Base-by-base conservation (phyloP, 2,888 invertebrate species). In the Leptopilina myrica region DNA sequence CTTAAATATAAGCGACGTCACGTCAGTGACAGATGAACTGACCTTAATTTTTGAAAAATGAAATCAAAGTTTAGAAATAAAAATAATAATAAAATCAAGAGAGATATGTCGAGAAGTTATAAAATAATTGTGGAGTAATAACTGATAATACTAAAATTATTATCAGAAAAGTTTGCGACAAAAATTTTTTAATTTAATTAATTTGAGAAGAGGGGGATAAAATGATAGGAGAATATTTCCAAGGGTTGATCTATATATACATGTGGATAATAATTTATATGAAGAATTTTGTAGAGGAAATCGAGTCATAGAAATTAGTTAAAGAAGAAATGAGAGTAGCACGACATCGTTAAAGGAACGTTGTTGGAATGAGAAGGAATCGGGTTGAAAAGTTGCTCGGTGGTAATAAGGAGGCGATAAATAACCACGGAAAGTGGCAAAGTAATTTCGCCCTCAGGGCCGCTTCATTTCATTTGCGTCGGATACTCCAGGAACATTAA, bases 321-420 rank as follows among this genome's bases (percentile, higher is more conserved):
- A 40, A 43, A n/a, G 11, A 64, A 26, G 14, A 67, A 59, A 59
- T n/a, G 62, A 64, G 12, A 69, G 26, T 64, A 76, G 77, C 81
- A 80, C 78, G 78, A 81, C 75, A 76, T 77, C 79, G 84, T 86
- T 84, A 84, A 85, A 83, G 65, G 81, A 8, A 66, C 76, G 78
- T 64, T 77, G 69, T 64, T 76, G 62, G 77, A 69, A 80, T 80
- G 78, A 80, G 67, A 79, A 78, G 75, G 81, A 81, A 80, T 77
- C 82, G 79, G 75, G 78, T 80, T 20, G 75, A 80, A 82, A 73
- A 81, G 79, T 80, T 80, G 78, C 78, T 82, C 84, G 85, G 86
- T 85, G 85, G 86, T 89, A 90, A 89, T 87, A 87, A 88, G 88
- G 85, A 85, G 86, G 86, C 87, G 86, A 90, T 90, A 90, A 90